Base-by-base conservation (phyloP, 1,140 invertebrate genomes). In the Hormaphis cornu region DNA sequence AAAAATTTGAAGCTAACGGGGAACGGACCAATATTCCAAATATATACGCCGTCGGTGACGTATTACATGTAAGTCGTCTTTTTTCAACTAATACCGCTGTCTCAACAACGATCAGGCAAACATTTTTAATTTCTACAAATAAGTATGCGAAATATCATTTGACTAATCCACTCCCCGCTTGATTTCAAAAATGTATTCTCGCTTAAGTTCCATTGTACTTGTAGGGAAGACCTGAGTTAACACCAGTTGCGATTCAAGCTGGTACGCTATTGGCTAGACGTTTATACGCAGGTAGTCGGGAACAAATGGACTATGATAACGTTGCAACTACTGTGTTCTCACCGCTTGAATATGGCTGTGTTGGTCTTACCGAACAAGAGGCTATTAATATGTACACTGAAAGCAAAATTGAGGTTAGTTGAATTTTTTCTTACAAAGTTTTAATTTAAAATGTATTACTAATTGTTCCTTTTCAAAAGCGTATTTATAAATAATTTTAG, bases 271-370 rank as follows among this genome's bases (percentile, higher is more conserved):
- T 98, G 18, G 90, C 93, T 1, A 81, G 84, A 73, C 82, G 91
- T 48, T 76, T 93, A 12, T 91, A 86, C 75, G 85, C 76, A 1
- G 81, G 81, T 69, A 78, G 79, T 2, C 77, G 73, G 0, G 80
- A 85, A 58, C 78, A 80, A 63, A 93, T 91, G 85, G 93, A 98
- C 79, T 98, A 98, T 76, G 78, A 82, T 0, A 94, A 95, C 80
- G 88, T 99, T 7, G 90, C 96, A 30, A 99, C 96, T 37, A 98
- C 95, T 8, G 88, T 99, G 6, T 99, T 98, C 77, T 97, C 93
- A 48, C 95, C 95, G 14, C 75, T 98, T 3, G 97, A 99, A 81
- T 99, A 99, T 77, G 93, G 93, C 2, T 88, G 86, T 76, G 92
- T 96, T 50, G 97, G 96, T 7, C 80, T 95, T 16, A 89, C 91